phyloP scores from a whole-genome alignment of 1,140 invertebrate species.

The Phthorimaea operculella region DNA sequence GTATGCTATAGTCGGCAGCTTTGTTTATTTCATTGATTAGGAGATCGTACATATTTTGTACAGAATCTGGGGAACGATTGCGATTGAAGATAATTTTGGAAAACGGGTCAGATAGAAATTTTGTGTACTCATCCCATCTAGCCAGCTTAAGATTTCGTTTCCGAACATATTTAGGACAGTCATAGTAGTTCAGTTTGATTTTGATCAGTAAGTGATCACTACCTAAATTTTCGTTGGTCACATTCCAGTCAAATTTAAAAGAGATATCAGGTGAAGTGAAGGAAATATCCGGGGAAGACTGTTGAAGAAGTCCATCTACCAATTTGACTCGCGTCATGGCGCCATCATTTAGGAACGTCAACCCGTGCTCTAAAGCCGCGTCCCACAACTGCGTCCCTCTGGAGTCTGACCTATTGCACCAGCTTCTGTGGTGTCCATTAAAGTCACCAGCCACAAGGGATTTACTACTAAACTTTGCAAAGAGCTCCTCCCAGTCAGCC shows the following conservation, averaged over 20 bases:
- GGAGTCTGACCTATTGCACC: slow-evolving; percentile 13
- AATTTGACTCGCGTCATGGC: slow-evolving; percentile 15
- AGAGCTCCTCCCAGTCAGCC: slow-evolving; percentile 16
- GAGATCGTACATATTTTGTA: too few relatives aligned
- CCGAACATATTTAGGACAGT: not conserved
- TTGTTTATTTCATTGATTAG: slow-evolving; percentile 9
- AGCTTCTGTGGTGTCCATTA: slow-evolving; percentile 18
- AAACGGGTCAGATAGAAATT: not conserved
- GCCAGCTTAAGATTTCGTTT: slow-evolving; percentile 24
- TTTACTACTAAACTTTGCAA: slow-evolving; percentile 5
- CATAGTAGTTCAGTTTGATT: not conserved
- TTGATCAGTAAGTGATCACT: slow-evolving; percentile 25
- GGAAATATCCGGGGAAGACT: slow-evolving; percentile 20
- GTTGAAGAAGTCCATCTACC: slow-evolving; percentile 14
- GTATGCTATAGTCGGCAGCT: slow-evolving; percentile 21
- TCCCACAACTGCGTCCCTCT: slow-evolving; percentile 12
- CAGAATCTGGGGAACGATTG: too few relatives aligned
- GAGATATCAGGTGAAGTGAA: slow-evolving; percentile 20
- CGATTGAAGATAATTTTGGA: not conserved
- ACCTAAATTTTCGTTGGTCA: slow-evolving; percentile 18
- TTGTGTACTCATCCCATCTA: slow-evolving; percentile 15
- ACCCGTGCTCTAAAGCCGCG: slow-evolving; percentile 13
- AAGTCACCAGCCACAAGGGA: slow-evolving; percentile 15
- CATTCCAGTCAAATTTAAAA: slow-evolving; percentile 14
- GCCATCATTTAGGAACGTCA: slow-evolving; percentile 17